Evolutionary conservation across 2,113 vertebrate species (phyloP), one percentile per base, ranked within the genome.

Genomic region (Willisornis vidua): DNA sequence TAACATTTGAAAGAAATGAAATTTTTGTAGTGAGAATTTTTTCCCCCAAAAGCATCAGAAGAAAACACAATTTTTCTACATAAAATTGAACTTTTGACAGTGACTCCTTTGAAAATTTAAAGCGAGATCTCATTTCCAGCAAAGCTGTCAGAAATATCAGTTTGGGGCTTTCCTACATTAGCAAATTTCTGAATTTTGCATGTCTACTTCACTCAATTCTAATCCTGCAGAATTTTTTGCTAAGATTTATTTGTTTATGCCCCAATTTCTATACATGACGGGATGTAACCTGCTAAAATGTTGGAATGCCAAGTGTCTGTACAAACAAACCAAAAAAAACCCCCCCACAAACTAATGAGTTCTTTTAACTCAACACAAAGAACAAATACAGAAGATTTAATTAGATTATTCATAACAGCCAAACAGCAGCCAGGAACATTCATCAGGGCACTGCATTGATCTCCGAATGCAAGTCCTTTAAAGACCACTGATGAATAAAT

Each of bases 1-100:
- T 17, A 26, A 17, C 37, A 71, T 45, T 85, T 85, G 3, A 49
- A 79, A 83, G 19, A 58, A 78, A 46, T n/a, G 6, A 87, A 62
- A 41, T 4, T 70, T 72, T 19, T 61, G 7, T 33, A 65, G 19
- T 35, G 79, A n/a, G 29, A 57, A 7, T 46, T 73, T 68, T 68
- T 29, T 2, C 14, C 24, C 6, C 7, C 1, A 33, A 46, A 48
- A 48, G 1, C 6, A 61, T 4, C 13, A 48, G 15, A 31, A n/a
- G 35, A 48, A 77, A 57, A 10, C 14, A 48, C 1, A 74, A 7
- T 19, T 67, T 41, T 49, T 55, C 17, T 62, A 54, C 6, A 54
- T 15, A 62, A 49, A 61, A 39, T 14, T 12, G 29, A 89, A 46
- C 19, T 46, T 51, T 61, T 80, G 24, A 22, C 9, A 66, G 13